A percentile compares a stretch with the other conserved stretches of the same genome.
Conservation (phyloP, 2,797 vertebrate genomes). For the Novumbra hubbsi region DNA sequence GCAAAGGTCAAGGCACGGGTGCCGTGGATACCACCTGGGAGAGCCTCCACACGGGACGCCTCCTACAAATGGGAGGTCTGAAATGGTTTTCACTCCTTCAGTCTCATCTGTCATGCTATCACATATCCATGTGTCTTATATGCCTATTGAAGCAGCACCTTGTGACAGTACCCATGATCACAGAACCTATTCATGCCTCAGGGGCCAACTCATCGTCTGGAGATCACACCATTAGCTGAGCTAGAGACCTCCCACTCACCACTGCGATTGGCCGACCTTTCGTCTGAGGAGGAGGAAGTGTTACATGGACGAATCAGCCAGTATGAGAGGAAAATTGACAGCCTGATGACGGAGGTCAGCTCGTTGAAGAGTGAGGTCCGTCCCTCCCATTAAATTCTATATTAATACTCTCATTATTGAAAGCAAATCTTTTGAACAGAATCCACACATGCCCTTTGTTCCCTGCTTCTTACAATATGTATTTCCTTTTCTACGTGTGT, state of each 20-base stretch:
- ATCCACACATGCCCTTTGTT: background rate
- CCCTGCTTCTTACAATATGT: background rate
- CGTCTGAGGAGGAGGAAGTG: constrained; percentile 81
- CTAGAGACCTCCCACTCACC: constrained; percentile 72
- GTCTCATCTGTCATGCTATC: background rate
- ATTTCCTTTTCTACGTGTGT: constrained; percentile 20
- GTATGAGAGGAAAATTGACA: constrained; percentile 88
- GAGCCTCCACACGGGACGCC: constrained; percentile 69
- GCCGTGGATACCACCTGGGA: constrained; percentile 90
- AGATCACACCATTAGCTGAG: constrained; percentile 71
- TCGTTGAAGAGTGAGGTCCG: constrained; percentile 86
- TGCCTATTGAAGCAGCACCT: background rate
- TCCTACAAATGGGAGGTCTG: constrained; percentile 81
- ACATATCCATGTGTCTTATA: background rate
- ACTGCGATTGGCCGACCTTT: constrained; percentile 82
- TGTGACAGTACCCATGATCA: background rate
- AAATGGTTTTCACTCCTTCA: background rate
- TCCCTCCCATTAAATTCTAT: background rate
- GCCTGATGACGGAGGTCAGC: constrained; percentile 82
- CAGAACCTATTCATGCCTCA: constrained; percentile 40
- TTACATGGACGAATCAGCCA: constrained; percentile 77
- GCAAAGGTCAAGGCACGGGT: constrained; percentile 81
- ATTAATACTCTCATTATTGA: no score
- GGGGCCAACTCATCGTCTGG: constrained; percentile 78
- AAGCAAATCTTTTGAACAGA: background rate